Evolutionary conservation across 2,797 vertebrate species (phyloP), one percentile per base, ranked within the genome.

Genomic region (Aeoliscus strigatus): DNA sequence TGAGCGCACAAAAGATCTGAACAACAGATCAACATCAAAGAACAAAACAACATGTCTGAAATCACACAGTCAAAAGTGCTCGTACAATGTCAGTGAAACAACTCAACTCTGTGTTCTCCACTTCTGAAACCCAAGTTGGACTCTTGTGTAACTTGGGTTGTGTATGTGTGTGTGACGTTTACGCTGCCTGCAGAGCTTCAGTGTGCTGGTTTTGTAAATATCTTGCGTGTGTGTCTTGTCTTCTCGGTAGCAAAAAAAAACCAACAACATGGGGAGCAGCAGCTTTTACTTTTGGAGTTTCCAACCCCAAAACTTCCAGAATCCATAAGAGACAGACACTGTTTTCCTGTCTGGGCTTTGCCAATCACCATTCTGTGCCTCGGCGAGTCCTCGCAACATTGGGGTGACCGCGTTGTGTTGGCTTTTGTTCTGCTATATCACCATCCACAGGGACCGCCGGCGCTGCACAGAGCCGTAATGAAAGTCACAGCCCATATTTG

Each of bases 401-500:
- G 8, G 36, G 31, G 55, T 26, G 45, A 70, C 52, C 51, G 35
- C 57, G 44, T 58, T 70, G 51, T 37, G 34, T 38, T 47, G 27
- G 31, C 62, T 79, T 74, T 73, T 78, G 71, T 79, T 68, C 54
- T 36, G 45, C 36, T 40, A 43, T 43, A 67, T 38, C 27, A 27
- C 43, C 42, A 28, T 77, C 76, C 70, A 14, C 44, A n/a, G 74
- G 79, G 76, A 83, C 42, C 27, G 52, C 48, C 58, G 60, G 41
- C 18, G 25, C 70, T 44, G 53, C 43, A 62, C 51, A 34, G 30
- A 47, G 43, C 48, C 44, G 4, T 77, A 82, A 81, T 77, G 58
- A 82, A 82, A 83, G 71, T 45, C 64, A 62, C 27, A 58, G 70
- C 56, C 51, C 50, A 60, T 46, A 59, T 53, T 44, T 32, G 62